Evolutionary conservation across 2,797 vertebrate species (phyloP).

Genomic region (Pipistrellus pygmaeus): DNA sequence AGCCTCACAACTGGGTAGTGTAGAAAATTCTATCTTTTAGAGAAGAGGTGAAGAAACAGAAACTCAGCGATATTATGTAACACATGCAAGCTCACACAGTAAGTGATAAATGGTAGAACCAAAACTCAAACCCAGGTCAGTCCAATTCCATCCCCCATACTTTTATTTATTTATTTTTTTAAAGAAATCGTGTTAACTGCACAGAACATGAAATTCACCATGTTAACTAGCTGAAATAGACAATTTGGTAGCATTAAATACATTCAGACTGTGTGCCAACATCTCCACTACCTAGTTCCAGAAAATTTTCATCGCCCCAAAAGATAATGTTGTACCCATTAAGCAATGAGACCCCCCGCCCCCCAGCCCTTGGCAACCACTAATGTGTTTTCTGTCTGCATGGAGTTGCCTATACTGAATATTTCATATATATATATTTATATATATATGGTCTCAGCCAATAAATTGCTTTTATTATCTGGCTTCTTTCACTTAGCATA

Average conservation of each 20-base stretch:
- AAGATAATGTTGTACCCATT: not conserved
- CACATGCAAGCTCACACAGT: rapidly evolving
- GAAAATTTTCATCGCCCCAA: not conserved
- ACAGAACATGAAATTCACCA: not conserved
- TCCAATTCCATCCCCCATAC: not conserved
- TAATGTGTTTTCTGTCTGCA: not conserved
- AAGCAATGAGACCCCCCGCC: not conserved
- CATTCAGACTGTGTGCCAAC: not conserved
- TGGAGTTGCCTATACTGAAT: not conserved
- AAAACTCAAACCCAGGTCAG: not conserved
- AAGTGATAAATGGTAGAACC: not conserved
- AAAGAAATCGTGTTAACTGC: not conserved
- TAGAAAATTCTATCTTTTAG: not conserved
- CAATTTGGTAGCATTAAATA: not conserved
- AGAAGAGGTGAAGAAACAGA: not conserved
- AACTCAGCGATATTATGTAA: not conserved
- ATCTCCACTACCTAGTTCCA: not conserved
- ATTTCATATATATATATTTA: not conserved
- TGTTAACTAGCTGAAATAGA: not conserved
- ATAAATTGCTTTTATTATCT: not conserved
- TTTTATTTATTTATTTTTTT: not conserved
- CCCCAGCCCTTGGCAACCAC: not conserved
- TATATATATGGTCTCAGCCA: not conserved
- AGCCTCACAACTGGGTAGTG: not conserved
- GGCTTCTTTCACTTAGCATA: not conserved